Conservation (phyloP, 2,113 vertebrate species). For the Fregetta grallaria region DNA sequence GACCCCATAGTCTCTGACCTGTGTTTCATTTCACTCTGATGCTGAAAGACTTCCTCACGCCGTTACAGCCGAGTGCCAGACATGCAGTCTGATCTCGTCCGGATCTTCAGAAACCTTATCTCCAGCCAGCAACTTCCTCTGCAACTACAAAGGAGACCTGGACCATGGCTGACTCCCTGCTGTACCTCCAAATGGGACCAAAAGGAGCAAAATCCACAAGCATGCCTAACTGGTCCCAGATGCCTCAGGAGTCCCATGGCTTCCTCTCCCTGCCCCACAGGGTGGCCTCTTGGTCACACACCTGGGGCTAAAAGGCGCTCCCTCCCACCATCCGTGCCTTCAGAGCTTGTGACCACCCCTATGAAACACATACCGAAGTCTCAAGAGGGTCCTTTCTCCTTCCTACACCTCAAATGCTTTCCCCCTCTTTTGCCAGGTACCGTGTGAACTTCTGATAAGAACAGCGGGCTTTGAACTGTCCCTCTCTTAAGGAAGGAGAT, state of each 20-base stretch:
- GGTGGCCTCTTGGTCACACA: not conserved
- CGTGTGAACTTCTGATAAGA: not conserved
- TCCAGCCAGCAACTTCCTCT: constrained; percentile 50
- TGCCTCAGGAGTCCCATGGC: not conserved
- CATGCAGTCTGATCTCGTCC: not conserved
- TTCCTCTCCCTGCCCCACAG: not conserved
- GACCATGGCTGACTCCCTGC: not conserved
- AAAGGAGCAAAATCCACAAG: not conserved
- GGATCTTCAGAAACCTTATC: constrained; percentile 30
- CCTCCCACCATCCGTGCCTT: accelerated
- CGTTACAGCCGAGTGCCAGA: not conserved
- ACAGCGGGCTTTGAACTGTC: not conserved
- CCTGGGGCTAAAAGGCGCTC: not conserved
- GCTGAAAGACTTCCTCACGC: not conserved
- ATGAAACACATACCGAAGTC: not conserved
- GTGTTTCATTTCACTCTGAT: not conserved
- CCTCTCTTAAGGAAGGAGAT: not conserved
- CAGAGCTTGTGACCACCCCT: not conserved
- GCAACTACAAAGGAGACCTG: constrained; percentile 31
- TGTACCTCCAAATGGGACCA: not conserved
- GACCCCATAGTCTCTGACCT: constrained; percentile 33
- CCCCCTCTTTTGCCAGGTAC: not conserved
- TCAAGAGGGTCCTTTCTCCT: not conserved
- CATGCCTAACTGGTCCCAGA: not conserved
- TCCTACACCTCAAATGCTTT: not conserved